These are phyloP conservation scores for Rhodinocichla rosea DNA, from an alignment of 2,113 vertebrate genomes.

Conservation along the genomic window DNA sequence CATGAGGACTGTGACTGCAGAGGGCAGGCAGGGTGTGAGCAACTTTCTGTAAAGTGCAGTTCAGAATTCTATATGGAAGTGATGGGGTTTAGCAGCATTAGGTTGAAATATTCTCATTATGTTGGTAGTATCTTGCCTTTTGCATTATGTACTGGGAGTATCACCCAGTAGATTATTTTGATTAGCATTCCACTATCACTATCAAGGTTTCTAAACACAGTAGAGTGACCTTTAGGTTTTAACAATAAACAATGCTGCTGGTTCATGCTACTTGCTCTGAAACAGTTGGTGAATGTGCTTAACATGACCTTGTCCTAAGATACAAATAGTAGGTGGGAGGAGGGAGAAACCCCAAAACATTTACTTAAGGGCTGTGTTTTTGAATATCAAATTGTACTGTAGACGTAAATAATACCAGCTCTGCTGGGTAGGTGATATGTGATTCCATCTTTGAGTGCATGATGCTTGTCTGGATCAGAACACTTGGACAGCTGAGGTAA, in stretches of 20 bases:
- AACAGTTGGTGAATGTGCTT: background rate
- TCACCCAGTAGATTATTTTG: constrained; percentile 2
- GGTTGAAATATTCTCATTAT: background rate
- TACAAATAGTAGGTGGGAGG: background rate
- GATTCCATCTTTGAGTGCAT: constrained; percentile 11
- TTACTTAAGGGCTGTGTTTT: constrained; percentile 1
- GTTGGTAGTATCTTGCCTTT: background rate
- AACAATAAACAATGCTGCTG: background rate
- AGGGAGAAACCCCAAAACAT: background rate
- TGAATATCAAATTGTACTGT: background rate
- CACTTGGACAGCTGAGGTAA: constrained; percentile 36
- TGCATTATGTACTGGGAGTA: background rate
- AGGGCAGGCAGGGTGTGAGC: background rate
- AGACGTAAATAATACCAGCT: background rate
- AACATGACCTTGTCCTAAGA: background rate
- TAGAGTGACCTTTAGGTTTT: background rate
- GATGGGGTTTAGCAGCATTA: background rate
- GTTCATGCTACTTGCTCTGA: background rate
- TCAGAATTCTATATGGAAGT: background rate
- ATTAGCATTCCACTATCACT: background rate
- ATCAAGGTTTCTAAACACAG: constrained; percentile 26
- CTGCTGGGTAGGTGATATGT: constrained; percentile 51
- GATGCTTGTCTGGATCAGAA: constrained; percentile 25
- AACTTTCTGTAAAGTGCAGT: background rate
- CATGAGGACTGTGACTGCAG: background rate